A percentile compares a stretch with the other conserved stretches of the same genome.
Conservation (phyloP, 2,113 vertebrate species). For the Psittacula cyanocephala region DNA sequence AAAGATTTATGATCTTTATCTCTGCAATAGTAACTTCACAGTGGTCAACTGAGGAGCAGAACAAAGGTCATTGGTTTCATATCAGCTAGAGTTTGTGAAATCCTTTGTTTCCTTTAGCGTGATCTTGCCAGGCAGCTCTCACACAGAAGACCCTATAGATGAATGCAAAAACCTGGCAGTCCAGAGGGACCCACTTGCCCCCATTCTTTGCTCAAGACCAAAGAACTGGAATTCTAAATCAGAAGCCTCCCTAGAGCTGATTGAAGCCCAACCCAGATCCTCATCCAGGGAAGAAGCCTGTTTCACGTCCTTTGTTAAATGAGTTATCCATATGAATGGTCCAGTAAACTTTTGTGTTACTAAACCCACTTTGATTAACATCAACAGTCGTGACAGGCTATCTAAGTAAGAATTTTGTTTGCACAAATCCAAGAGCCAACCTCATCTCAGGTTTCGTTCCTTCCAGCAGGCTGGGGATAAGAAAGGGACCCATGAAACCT, state of each 20-base stretch:
- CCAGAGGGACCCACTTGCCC: background rate
- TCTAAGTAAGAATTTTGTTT: background rate
- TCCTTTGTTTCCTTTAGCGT: background rate
- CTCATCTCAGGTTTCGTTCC: background rate
- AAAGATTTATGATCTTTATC: constrained; percentile 52
- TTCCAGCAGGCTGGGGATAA: background rate
- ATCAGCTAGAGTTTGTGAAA: constrained; percentile 17
- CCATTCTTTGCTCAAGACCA: background rate
- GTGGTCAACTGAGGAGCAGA: constrained; percentile 6
- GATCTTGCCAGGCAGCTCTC: background rate
- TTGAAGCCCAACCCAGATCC: background rate
- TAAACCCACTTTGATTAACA: background rate
- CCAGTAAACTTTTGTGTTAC: background rate
- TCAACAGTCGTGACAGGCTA: background rate
- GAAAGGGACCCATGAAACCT: background rate
- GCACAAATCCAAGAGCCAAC: background rate
- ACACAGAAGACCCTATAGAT: background rate
- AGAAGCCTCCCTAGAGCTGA: background rate
- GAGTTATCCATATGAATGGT: background rate
- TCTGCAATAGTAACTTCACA: constrained; percentile 43
- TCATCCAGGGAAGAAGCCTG: background rate
- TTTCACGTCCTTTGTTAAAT: background rate
- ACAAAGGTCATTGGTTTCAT: background rate
- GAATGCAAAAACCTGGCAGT: background rate
- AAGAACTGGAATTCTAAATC: background rate